Percentiles rank a stretch among this genome's conserved stretches.
Conservation (phyloP, 2,888 invertebrate genomes). For the Noctua janthe region DNA sequence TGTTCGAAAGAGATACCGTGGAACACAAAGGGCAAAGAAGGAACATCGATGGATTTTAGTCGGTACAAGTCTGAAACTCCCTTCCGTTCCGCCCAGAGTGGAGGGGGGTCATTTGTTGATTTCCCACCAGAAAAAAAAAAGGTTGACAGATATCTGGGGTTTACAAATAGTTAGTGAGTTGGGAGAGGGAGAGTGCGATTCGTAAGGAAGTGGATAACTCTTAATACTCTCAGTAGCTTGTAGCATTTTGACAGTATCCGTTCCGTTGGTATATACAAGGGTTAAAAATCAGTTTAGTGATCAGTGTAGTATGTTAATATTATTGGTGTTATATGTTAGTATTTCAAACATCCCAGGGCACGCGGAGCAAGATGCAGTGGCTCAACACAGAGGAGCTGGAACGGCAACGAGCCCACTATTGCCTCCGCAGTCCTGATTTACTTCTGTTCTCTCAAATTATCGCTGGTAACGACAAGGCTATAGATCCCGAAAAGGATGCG, state of each 20-base stretch:
- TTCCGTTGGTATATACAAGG: neutral
- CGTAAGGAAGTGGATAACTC: neutral
- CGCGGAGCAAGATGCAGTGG: constrained; percentile 80
- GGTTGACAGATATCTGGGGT: neutral
- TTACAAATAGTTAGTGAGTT: neutral
- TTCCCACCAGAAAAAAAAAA: neutral
- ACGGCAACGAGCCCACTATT: constrained; percentile 79
- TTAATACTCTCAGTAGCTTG: neutral
- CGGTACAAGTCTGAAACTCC: no score
- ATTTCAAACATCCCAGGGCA: constrained; percentile 66
- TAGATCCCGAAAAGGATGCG: constrained; percentile 67
- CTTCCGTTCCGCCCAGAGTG: no score
- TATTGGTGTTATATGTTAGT: neutral
- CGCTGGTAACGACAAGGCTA: constrained; percentile 70
- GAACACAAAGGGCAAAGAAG: no score
- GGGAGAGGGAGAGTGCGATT: neutral
- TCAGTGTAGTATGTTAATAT: neutral
- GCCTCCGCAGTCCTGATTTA: constrained; percentile 81
- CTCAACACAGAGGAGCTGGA: constrained; percentile 78
- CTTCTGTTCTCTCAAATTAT: constrained; percentile 76
- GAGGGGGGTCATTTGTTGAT: no score
- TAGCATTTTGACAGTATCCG: neutral
- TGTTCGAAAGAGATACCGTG: no score
- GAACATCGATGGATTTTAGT: no score
- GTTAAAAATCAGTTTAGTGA: neutral